Evolutionary conservation across 1,140 invertebrate species (phyloP).

Genomic region (Drosophila pseudoananassae): DNA sequence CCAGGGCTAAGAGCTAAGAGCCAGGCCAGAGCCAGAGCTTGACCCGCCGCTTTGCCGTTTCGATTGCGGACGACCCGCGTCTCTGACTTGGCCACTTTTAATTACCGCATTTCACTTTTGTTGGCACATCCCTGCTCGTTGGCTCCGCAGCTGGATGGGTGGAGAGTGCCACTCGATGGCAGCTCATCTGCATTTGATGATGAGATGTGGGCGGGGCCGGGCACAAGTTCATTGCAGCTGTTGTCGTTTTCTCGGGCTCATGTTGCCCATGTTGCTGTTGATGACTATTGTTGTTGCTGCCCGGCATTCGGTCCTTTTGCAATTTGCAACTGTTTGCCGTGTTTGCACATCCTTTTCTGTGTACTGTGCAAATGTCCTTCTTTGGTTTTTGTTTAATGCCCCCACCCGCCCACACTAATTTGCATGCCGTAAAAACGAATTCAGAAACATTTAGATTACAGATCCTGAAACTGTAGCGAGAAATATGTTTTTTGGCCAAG

Average conservation of each 20-base stretch:
- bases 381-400: slow-evolving; percentile 25
- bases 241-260: slow-evolving; percentile 24
- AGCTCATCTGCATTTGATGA: slow-evolving; percentile 67
- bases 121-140: slow-evolving; percentile 13
- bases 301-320: slow-evolving; percentile 52
- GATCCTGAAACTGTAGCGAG: background rate
- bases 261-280: slow-evolving; percentile 16
- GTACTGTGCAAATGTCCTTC: slow-evolving; percentile 73
- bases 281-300: slow-evolving; percentile 24
- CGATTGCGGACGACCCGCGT: slow-evolving; percentile 46
- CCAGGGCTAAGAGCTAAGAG: background rate
- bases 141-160: background rate
- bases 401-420: slow-evolving; percentile 21
- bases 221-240: slow-evolving; percentile 46
- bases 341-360: slow-evolving; percentile 77
- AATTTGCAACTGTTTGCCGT: slow-evolving; percentile 79
- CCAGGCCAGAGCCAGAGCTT: slow-evolving; percentile 4
- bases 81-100: slow-evolving; percentile 68
- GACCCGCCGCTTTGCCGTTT: slow-evolving; percentile 16
- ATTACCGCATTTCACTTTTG: slow-evolving; percentile 63
- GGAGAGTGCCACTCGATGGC: slow-evolving; percentile 57
- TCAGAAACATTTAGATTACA: slow-evolving; percentile 17
- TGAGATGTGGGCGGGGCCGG: slow-evolving; percentile 26
- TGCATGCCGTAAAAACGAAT: slow-evolving; percentile 36
- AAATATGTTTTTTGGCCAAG: slow-evolving; percentile 1